A percentile compares a stretch with the other conserved stretches of the same genome.
These are phyloP conservation scores for Pseudopipra pipra DNA, from an alignment of 2,113 vertebrate genomes.

Conservation along the genomic window DNA sequence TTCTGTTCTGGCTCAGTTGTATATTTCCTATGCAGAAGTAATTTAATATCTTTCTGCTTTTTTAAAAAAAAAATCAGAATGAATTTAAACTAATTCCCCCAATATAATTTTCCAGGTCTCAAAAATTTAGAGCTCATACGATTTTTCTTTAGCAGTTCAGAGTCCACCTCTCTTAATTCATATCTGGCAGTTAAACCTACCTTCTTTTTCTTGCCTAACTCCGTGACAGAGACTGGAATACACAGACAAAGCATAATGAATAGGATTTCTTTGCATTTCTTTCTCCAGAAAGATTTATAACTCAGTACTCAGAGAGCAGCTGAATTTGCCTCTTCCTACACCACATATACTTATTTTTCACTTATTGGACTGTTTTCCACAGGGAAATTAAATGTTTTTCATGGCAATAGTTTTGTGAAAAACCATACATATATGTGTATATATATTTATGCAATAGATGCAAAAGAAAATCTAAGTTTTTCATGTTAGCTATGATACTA, in stretches of 20 bases:
- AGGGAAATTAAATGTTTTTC: background rate
- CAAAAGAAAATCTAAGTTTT: background rate
- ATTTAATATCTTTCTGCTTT: background rate
- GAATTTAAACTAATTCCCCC: background rate
- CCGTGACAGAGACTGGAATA: background rate
- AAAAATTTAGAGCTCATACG: background rate
- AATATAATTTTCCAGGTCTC: background rate
- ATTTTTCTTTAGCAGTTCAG: background rate
- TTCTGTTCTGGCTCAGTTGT: background rate
- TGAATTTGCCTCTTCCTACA: background rate
- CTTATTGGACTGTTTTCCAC: background rate
- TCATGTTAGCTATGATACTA: background rate
- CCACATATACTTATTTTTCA: background rate
- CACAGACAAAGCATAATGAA: background rate
- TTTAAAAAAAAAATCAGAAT: background rate
- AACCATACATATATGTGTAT: background rate
- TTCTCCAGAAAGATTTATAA: background rate
- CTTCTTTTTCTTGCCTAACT: background rate
- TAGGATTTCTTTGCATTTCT: background rate
- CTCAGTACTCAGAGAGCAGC: background rate
- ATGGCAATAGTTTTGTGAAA: background rate
- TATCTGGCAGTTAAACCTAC: background rate
- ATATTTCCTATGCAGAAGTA: background rate
- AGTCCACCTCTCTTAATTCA: background rate
- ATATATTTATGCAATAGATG: background rate